These are phyloP conservation scores for Cnemophilus loriae DNA, from an alignment of 2,113 vertebrate genomes.

Conservation along the genomic window DNA sequence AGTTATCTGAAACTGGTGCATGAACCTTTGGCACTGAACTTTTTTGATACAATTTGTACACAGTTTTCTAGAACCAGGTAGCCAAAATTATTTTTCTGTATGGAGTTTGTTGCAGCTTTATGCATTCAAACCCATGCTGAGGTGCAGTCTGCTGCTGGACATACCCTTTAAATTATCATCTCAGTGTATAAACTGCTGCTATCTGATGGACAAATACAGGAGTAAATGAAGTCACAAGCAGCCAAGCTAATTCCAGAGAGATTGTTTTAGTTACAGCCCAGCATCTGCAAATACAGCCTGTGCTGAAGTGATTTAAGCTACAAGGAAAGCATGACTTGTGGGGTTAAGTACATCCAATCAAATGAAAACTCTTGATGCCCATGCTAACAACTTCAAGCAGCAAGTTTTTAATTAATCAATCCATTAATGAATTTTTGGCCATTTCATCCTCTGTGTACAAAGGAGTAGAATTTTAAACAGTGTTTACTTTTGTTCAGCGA, in stretches of 20 bases:
- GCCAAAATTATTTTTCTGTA: background rate
- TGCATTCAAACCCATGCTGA: background rate
- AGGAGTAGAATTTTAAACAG: background rate
- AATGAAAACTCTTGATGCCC: background rate
- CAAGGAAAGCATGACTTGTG: fast-evolving
- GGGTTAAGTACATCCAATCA: background rate
- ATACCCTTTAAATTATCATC: background rate
- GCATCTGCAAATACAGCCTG: background rate
- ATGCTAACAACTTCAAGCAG: background rate
- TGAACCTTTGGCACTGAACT: background rate
- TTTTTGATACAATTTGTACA: background rate
- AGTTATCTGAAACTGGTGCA: background rate
- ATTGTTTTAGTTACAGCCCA: background rate
- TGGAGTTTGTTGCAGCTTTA: background rate
- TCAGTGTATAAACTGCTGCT: background rate
- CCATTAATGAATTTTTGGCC: background rate
- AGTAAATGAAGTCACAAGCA: background rate
- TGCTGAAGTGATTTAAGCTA: background rate
- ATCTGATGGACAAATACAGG: background rate
- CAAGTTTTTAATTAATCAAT: background rate
- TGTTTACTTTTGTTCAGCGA: fast-evolving
- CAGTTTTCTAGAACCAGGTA: background rate
- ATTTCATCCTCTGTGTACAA: background rate
- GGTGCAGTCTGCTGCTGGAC: background rate
- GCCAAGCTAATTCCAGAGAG: background rate